Evolutionary conservation across 2,888 invertebrate genomes (phyloP).

Genomic region (Galeruca laticollis): DNA sequence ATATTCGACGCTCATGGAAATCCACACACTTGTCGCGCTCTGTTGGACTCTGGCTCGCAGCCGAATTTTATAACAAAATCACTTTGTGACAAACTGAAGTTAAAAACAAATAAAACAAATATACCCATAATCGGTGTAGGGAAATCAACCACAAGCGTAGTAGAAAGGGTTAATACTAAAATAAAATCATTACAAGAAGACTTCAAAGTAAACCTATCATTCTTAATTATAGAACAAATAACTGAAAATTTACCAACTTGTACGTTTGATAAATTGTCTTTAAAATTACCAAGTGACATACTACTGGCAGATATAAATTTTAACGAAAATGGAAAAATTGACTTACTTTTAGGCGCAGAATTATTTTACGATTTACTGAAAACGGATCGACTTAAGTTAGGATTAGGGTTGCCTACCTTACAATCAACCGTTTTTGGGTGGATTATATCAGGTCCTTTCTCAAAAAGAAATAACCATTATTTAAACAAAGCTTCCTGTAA

Average conservation of each 20-base stretch:
- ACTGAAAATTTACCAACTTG: background rate
- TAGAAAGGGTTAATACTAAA: no score
- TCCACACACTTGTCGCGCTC: no score
- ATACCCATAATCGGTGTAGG: no score
- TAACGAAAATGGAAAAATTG: background rate
- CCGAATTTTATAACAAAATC: no score
- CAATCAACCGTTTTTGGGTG: constrained; percentile 3
- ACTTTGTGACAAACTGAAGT: no score
- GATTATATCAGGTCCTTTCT: no score
- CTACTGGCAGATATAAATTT: background rate
- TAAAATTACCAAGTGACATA: background rate
- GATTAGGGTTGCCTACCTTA: background rate
- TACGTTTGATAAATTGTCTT: background rate
- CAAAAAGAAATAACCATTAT: no score
- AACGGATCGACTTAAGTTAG: background rate
- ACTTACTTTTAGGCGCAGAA: constrained; percentile 5
- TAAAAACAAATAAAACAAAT: no score
- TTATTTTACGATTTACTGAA: constrained; percentile 10
- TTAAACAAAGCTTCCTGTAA: no score
- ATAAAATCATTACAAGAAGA: background rate
- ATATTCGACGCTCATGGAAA: no score
- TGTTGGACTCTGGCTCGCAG: no score
- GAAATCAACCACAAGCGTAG: no score
- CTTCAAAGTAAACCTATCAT: background rate
- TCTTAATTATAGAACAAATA: background rate